These are phyloP conservation scores for Nothocercus julius DNA, from an alignment of 2,113 vertebrate species.

Conservation along the genomic window DNA sequence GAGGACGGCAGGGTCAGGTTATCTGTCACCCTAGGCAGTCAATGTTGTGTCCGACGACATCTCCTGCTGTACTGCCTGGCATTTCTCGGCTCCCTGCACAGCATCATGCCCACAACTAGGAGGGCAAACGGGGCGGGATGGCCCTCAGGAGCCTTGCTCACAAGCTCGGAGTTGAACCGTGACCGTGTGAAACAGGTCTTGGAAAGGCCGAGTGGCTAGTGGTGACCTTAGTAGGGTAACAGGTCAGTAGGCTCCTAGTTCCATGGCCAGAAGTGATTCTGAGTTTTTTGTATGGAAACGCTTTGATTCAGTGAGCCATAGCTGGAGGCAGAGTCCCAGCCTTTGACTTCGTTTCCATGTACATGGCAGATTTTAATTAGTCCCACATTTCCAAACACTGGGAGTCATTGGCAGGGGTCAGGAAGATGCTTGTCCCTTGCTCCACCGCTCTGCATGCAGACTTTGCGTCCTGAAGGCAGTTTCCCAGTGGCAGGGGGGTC, in stretches of 20 bases:
- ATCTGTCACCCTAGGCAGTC: background rate
- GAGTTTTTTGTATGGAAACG: background rate
- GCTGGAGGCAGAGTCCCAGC: background rate
- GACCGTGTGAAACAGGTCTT: background rate
- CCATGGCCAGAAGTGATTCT: background rate
- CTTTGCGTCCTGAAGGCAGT: background rate
- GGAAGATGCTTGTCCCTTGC: background rate
- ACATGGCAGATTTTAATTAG: background rate
- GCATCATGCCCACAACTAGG: background rate
- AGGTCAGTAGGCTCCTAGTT: background rate
- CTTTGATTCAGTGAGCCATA: no score
- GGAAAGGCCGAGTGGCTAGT: background rate
- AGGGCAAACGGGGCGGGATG: no score
- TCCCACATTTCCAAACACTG: background rate
- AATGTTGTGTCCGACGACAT: no score
- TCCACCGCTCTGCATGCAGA: background rate
- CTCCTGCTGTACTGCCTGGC: background rate
- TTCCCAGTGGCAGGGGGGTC: background rate
- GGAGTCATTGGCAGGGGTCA: background rate
- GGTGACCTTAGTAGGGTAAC: background rate
- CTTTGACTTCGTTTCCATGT: background rate
- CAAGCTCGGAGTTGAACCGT: background rate
- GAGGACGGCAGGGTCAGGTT: background rate
- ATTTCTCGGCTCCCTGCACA: background rate
- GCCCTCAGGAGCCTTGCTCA: background rate